Evolutionary conservation across 2,888 invertebrate genomes (phyloP).

Genomic region (Tachina fera): DNA sequence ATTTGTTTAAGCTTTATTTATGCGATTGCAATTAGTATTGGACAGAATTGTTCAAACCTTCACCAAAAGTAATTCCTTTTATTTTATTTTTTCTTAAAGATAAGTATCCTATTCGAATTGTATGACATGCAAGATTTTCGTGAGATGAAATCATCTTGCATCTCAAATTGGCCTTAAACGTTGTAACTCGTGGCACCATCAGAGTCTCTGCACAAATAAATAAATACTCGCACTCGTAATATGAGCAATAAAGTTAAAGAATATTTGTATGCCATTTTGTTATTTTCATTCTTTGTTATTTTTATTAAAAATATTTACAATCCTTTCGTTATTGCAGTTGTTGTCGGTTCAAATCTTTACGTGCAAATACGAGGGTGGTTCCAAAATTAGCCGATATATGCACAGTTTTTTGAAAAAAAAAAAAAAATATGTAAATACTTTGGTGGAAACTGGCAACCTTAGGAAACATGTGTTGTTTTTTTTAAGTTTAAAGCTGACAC

Average conservation of each 20-base stretch:
- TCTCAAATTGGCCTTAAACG: neutral
- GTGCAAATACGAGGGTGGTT: neutral
- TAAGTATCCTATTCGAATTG: no score
- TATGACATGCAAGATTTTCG: neutral
- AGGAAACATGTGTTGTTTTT: no score
- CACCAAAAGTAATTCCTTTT: no score
- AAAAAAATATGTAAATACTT: no score
- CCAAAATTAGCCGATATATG: no score
- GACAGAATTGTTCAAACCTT: no score
- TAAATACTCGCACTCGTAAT: slow-evolving; percentile 37
- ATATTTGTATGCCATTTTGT: neutral
- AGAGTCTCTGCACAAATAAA: neutral
- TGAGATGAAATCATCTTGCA: neutral
- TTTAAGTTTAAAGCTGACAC: no score
- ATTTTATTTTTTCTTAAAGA: no score
- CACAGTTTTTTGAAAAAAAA: no score
- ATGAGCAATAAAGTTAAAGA: slow-evolving; percentile 42
- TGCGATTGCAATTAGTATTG: no score
- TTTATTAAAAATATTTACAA: neutral
- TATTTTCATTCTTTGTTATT: neutral
- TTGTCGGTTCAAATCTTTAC: slow-evolving; percentile 21
- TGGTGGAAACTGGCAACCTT: no score
- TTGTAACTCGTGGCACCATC: neutral
- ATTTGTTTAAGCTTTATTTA: no score
- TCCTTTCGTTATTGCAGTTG: slow-evolving; percentile 13